These are phyloP conservation scores for Dexiosoma caninum DNA, from an alignment of 2,888 invertebrate genomes.

Conservation along the genomic window DNA sequence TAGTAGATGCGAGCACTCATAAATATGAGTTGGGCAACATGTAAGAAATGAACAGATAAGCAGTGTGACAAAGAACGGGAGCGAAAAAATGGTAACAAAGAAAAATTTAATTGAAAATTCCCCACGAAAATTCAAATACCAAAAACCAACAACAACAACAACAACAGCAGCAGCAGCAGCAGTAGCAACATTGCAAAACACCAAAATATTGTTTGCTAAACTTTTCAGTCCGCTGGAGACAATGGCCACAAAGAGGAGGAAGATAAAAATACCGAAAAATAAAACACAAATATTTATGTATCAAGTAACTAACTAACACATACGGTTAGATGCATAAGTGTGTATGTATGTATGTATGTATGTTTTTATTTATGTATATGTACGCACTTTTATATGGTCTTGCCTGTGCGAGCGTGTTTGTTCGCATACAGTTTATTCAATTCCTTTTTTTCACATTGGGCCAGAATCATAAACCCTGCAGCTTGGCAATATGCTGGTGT, in stretches of 20 bases:
- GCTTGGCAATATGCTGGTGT: too few species aligned
- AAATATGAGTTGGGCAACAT: conserved; percentile 37
- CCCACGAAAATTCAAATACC: conserved; percentile 49
- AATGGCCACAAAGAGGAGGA: conserved; percentile 2
- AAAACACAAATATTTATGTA: background rate
- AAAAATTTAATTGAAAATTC: conserved; percentile 57
- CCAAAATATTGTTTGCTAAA: conserved; percentile 55
- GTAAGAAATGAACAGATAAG: background rate
- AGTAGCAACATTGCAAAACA: conserved; percentile 28
- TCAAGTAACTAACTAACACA: background rate
- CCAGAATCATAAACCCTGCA: too few species aligned
- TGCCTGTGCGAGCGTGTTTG: too few species aligned
- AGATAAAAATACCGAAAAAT: background rate
- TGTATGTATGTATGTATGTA: background rate
- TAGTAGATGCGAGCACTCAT: conserved; percentile 47
- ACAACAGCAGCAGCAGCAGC: background rate
- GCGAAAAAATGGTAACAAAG: background rate
- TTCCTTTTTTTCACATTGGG: too few species aligned
- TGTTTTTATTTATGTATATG: too few species aligned
- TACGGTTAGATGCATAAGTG: background rate
- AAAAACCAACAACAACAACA: conserved; percentile 10
- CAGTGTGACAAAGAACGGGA: background rate
- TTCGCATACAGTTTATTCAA: too few species aligned
- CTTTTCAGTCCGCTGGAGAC: conserved; percentile 45
- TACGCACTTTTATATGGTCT: too few species aligned